Evolutionary conservation across 2,888 invertebrate genomes (phyloP).

Genomic region (Standfussiana lucernea): DNA sequence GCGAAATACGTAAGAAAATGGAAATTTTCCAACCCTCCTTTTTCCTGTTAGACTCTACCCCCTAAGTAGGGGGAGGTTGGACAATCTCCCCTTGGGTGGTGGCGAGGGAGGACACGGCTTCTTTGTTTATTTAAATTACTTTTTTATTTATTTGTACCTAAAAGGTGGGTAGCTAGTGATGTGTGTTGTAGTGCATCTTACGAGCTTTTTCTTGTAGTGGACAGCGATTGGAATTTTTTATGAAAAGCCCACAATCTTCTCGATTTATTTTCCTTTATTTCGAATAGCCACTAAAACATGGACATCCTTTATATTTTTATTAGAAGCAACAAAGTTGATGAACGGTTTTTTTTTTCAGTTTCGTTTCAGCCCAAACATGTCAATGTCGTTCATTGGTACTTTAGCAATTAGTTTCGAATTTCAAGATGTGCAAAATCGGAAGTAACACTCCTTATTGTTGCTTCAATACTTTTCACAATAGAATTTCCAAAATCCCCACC

Average conservation of each 20-base stretch:
- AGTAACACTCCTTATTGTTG: neutral
- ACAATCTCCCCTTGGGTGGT: conserved; percentile 78
- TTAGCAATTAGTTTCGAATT: neutral
- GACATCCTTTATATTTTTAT: neutral
- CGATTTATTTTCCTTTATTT: too few species aligned
- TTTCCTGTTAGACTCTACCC: conserved; percentile 87
- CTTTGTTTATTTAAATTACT: conserved; percentile 20
- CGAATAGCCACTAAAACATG: neutral
- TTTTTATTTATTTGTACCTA: neutral
- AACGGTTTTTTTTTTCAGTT: neutral
- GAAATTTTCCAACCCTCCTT: conserved; percentile 91
- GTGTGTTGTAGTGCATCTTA: neutral
- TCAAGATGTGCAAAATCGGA: neutral
- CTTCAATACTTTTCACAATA: neutral
- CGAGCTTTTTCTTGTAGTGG: neutral
- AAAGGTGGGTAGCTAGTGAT: neutral
- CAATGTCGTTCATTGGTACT: neutral
- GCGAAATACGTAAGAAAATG: conserved; percentile 90
- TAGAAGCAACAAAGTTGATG: neutral
- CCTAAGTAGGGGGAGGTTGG: conserved; percentile 73
- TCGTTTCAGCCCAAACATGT: neutral
- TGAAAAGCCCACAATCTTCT: neutral
- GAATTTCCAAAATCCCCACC: neutral
- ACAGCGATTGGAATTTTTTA: too few species aligned
- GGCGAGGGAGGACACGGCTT: conserved; percentile 72